Base-by-base conservation (phyloP, 2,113 vertebrate genomes). In the Marmota monax region DNA sequence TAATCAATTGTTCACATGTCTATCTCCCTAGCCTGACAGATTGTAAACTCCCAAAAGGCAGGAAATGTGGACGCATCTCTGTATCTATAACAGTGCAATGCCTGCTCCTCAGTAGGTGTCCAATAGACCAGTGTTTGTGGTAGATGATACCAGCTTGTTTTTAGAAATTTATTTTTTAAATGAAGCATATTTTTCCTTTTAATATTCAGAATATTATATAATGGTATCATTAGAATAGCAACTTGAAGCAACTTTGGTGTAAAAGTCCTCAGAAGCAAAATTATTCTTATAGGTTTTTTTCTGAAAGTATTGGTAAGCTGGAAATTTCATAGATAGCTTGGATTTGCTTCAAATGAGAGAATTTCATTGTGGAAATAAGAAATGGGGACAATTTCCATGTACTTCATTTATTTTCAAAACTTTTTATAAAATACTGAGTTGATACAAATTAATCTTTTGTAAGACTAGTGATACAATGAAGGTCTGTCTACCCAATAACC, bases 331-430 rank as follows among this genome's bases (percentile, higher is more conserved):
- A 84, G 37, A 23, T 69, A 13, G 27, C 39, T 95, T 93, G 76
- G 18, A 90, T 92, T 72, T 89, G 29, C 18, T 86, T 95, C 51
- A 88, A 53, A 69, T 63, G 84, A 6, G 16, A 69, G 65, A 72
- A 92, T 87, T 83, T 78, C 93, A 78, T 16, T 90, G 13, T 56
- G 27, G 70, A 92, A 51, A 70, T 34, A 84, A 63, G 9, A 37
- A 56, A 39, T 14, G 8, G 67, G 2, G 17, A 79, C 23, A 61
- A 22, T 94, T 80, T 92, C 32, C 9, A 58, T 79, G n/a, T 67
- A 61, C 9, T 78, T 87, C n/a, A 39, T 22, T 78, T 82, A 39
- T 78, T 39, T 76, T 90, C 29, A 90, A 92, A 97, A 73, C 18
- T 18, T 25, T 67, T 88, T 83, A 70, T 77, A 61, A 93, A 88